phyloP scores from a whole-genome alignment of 2,888 invertebrate species.

The Fragum fragum region DNA sequence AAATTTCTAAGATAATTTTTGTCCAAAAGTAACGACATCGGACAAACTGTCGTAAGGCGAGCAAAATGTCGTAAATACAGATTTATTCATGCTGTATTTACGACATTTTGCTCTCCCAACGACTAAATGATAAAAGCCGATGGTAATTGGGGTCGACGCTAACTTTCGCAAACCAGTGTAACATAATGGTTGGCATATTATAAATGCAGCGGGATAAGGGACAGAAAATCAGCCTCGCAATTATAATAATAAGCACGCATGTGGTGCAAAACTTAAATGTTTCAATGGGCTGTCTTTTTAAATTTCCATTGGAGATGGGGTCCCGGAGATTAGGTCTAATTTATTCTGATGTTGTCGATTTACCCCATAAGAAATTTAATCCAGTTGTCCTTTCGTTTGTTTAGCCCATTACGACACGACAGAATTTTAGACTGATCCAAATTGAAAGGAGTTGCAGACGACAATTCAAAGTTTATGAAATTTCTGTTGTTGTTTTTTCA shows the following conservation, averaged over 20 bases:
- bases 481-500: not conserved
- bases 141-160: no score
- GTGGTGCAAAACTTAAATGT: conserved; percentile 6
- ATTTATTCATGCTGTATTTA: no score
- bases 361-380: conserved; percentile 36
- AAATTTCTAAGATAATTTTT: no score
- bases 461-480: no score
- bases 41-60: no score
- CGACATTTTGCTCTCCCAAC: no score
- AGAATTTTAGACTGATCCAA: no score
- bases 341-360: conserved; percentile 50
- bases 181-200: not conserved
- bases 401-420: no score
- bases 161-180: not conserved
- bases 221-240: conserved; percentile 8
- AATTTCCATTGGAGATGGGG: not conserved
- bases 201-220: conserved; percentile 7
- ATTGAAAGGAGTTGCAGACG: no score
- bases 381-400: conserved; percentile 27
- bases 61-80: no score
- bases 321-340: conserved; percentile 52
- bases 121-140: no score
- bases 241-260: conserved; percentile 28
- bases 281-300: conserved; percentile 10
- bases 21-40: no score